Evolutionary conservation across 2,888 invertebrate species (phyloP), one percentile per base, ranked within the genome.

Genomic region (Cephonodes hylas): DNA sequence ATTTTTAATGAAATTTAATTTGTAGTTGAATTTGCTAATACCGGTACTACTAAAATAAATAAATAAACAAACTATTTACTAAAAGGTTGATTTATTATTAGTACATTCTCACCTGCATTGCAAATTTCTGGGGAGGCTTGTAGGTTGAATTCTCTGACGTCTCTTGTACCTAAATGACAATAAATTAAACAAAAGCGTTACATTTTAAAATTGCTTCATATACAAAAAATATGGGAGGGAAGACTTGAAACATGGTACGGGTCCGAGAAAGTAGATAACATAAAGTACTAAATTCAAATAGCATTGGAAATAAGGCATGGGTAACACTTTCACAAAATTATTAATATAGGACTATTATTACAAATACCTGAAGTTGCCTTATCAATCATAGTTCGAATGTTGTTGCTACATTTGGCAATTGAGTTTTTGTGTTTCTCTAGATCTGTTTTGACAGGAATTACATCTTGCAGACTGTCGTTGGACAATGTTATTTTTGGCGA

Each of bases 1-100:
- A 71, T 70, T 83, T 85, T 73, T 71, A 66, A 82, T 73, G 44
- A 87, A 77, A 78, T 77, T 79, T 73, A 83, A 80, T 79, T 83
- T 86, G 64, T 85, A 84, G 64, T 72, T 74, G 58, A 68, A 70
- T 67, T 80, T 71, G 72, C 71, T 62, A 68, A 64, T 64, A 67
- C 64, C 65, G 66, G 70, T 23, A 46, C 59, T 59, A 46, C 15
- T 53, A 56, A 44, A 2, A 63, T 7, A 60, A 44, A 59, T 27
- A 45, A 15, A 60, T 46, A 25, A 38, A 42, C 48, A 53, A 13
- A 53, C 53, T 25, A 18, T 42, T 3, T 18, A 1, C 48, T 38
- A 2, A 8, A 34, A 18, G 10, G 20, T n/a, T 0, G 27, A 38
- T 57, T 45, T 23, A 23, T 4, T 42, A 20, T 18, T 13, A 23